Evolutionary conservation across 2,113 vertebrate species (phyloP), one percentile per base, ranked within the genome.

Genomic region (Istiophorus platypterus): DNA sequence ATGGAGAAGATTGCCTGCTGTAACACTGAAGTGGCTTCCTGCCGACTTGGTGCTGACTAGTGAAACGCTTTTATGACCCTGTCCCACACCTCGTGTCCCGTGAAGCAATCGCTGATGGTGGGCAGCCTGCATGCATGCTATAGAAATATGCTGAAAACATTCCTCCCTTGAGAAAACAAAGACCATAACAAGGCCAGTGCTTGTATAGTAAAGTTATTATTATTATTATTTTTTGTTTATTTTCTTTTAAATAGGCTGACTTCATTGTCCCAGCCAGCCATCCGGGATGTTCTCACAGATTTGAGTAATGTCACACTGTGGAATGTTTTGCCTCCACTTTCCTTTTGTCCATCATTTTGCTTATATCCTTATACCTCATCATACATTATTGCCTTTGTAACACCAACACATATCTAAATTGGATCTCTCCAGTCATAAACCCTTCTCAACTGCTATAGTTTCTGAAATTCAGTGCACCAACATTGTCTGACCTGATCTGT

Each of bases 401-500:
- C 1, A 62, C 27, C 1, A 41, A n/a, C 34, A 58, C 31, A 47
- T 56, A 22, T 34, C 17, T 22, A 27, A 82, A 78, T 24, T 66
- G 66, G 75, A 61, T 66, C 18, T 11, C n/a, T 41, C 10, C 34
- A 39, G 39, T 68, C 39, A 17, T 10, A 47, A 20, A 27, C 26
- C 9, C 39, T 18, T 57, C 72, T 49, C 27, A 37, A 15, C 72
- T 69, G 18, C 24, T 61, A 42, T 12, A 58, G 29, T 65, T 52
- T n/a, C 62, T 64, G 42, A 86, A 67, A 61, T 64, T 51, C 20
- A 82, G 1, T 54, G 18, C 59, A 67, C 52, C 20, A 45, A 26
- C 20, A 66, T 66, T 14, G 42, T 61, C 65, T 12, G 57, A 45
- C 73, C 45, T 39, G 29, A 37, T 20, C 42, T 12, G 70, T 86